Percentiles rank a stretch among this genome's conserved stretches.
These are phyloP conservation scores for Pelusios castaneus DNA, from an alignment of 2,113 vertebrate species.

Conservation along the genomic window DNA sequence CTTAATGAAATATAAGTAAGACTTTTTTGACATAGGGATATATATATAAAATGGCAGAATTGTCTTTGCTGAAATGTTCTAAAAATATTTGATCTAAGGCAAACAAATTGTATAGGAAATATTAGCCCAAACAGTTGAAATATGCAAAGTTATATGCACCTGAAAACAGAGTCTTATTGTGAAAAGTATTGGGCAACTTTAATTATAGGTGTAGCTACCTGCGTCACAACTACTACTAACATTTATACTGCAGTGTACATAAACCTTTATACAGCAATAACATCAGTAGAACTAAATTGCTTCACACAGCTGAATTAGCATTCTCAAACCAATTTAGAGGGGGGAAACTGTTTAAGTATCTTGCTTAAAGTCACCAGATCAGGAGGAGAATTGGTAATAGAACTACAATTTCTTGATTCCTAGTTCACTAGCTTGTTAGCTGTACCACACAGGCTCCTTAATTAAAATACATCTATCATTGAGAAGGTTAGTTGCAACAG, in stretches of 20 bases:
- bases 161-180: slow-evolving; percentile 41
- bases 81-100: slow-evolving; percentile 40
- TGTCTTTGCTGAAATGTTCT: slow-evolving; percentile 60
- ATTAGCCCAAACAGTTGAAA: slow-evolving; percentile 59
- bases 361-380: too few relatives aligned
- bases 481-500: too few relatives aligned
- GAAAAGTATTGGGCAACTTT: slow-evolving; percentile 17
- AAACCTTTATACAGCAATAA: background rate
- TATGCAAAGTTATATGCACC: slow-evolving; percentile 44
- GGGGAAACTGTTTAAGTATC: too few relatives aligned
- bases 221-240: background rate
- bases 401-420: too few relatives aligned
- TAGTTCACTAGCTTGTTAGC: too few relatives aligned
- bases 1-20: background rate
- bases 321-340: too few relatives aligned
- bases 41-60: slow-evolving; percentile 24
- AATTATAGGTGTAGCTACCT: slow-evolving; percentile 39
- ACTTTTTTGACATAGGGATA: background rate
- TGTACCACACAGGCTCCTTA: too few relatives aligned
- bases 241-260: background rate
- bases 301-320: too few relatives aligned
- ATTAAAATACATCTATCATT: too few relatives aligned
- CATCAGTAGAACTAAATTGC: too few relatives aligned
- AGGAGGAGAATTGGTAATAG: too few relatives aligned
- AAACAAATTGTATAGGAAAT: slow-evolving; percentile 52